These are phyloP conservation scores for Odocoileus virginianus DNA, from an alignment of 2,113 vertebrate genomes.

Conservation along the genomic window DNA sequence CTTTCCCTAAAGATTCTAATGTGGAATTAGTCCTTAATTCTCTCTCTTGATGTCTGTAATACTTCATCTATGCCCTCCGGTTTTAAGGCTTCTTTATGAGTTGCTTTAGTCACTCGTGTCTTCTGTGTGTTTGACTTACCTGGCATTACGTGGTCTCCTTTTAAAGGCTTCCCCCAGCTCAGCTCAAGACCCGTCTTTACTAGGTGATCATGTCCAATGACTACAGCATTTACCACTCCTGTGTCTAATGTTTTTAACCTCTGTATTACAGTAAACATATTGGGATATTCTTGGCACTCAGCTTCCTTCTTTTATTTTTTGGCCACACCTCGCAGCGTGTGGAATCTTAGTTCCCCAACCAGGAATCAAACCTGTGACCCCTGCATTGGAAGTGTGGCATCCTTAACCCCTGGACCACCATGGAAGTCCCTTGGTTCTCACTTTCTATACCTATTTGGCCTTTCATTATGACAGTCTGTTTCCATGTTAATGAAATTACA, in stretches of 20 bases:
- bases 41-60: neutral
- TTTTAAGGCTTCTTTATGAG: neutral
- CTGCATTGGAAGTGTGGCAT: neutral
- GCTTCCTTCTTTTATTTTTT: neutral
- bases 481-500: neutral
- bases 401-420: neutral
- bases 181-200: neutral
- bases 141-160: neutral
- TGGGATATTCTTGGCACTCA: neutral
- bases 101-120: neutral
- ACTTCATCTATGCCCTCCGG: neutral
- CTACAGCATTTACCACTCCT: neutral
- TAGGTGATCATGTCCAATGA: neutral
- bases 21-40: neutral
- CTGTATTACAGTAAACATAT: neutral
- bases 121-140: neutral
- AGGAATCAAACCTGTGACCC: neutral
- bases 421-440: neutral
- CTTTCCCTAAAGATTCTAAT: neutral
- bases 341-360: neutral
- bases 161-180: neutral
- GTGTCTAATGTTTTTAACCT: neutral
- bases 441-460: neutral
- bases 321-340: fast-evolving
- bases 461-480: neutral